Base-by-base conservation (phyloP, 2,888 invertebrate genomes). In the Meganola albula region DNA sequence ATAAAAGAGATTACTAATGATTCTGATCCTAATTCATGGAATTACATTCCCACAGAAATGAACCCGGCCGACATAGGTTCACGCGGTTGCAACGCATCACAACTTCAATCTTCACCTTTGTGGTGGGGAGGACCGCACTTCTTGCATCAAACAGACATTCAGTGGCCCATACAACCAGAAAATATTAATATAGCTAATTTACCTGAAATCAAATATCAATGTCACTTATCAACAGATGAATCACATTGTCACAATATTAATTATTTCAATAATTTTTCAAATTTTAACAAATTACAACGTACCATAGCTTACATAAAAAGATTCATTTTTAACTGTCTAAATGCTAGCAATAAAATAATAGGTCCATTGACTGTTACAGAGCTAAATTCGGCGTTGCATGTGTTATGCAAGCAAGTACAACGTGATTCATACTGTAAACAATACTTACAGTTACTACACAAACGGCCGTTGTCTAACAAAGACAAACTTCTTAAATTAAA, bases 1-100 rank as follows among this genome's bases (percentile, higher is more conserved):
- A 30, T 30, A 1, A 30, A 30, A 1, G 30, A 30, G 16, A 30
- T 30, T 1, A 30, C 30, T 16, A 24, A 30, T 11, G 1, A 11
- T 12, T 24, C 30, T 14, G 23, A 24, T 14, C 2, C 30, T 22
- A 30, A 30, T 11, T 11, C 14, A 16, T 30, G 30, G 30, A 10
- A 24, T 30, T 30, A 30, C 16, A 11, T 30, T 23, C 2, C 30
- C 6, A 30, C 30, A 2, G 24, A 30, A 11, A 1, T 30, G 0
- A 30, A 30, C 24, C 30, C 30, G 24, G 30, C 30, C 3, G 30
- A 30, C 4, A 7, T 16, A 23, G 30, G 30, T 6, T 30, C 24
- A 9, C 22, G 24, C 10, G 30, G 30, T 1, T 30, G 30, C 2
- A 30, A 10, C 24, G 24, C 16, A 16, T 5, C 4, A 16, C 4